Percentiles rank a stretch among this genome's conserved stretches.
Conservation (phyloP, 2,888 invertebrate species). For the Physocephala rufipes region DNA sequence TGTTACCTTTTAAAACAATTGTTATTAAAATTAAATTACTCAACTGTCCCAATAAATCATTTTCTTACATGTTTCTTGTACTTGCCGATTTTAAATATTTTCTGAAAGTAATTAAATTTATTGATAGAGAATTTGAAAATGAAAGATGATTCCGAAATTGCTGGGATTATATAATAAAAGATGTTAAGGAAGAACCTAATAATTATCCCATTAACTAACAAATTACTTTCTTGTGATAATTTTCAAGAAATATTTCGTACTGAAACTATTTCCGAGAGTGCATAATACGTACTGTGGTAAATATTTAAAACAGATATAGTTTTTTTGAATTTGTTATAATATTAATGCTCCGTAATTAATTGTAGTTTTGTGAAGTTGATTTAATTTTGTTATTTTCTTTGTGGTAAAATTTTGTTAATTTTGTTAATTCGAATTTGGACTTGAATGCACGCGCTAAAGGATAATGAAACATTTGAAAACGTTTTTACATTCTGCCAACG, state of each 20-base stretch:
- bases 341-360: background rate
- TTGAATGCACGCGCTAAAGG: constrained; percentile 14
- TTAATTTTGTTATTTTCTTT: background rate
- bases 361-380: background rate
- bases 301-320: background rate
- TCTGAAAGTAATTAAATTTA: too few relatives aligned
- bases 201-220: too few relatives aligned
- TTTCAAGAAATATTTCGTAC: background rate
- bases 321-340: background rate
- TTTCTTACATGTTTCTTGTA: too few relatives aligned
- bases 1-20: too few relatives aligned
- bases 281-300: background rate
- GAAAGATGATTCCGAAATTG: too few relatives aligned
- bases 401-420: background rate
- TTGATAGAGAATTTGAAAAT: too few relatives aligned
- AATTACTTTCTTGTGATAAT: background rate
- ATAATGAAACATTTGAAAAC: constrained; percentile 30
- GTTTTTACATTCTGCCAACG: background rate
- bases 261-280: background rate
- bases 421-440: background rate
- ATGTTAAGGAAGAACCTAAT: too few relatives aligned
- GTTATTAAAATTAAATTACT: too few relatives aligned
- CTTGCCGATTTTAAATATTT: too few relatives aligned
- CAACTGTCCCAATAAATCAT: too few relatives aligned
- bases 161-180: too few relatives aligned